Evolutionary conservation across 1,140 invertebrate species (phyloP).

Genomic region (Leguminivora glycinivorella): DNA sequence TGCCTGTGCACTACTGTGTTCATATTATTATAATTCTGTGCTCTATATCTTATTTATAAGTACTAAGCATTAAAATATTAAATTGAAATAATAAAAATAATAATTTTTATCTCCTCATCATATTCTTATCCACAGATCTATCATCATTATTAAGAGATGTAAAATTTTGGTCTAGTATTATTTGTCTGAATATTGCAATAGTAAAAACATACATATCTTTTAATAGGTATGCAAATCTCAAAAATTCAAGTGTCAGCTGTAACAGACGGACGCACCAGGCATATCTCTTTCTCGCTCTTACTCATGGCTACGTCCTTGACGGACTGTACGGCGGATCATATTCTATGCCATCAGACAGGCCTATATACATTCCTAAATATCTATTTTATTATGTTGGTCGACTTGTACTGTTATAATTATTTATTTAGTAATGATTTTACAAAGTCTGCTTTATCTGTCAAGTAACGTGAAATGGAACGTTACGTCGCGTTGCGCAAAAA

Average conservation of each 20-base stretch:
- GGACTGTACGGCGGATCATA: too few species aligned
- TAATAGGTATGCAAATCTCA: too few species aligned
- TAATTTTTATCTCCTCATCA: background rate
- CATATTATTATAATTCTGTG: background rate
- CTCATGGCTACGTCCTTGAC: too few species aligned
- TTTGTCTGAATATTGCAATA: too few species aligned
- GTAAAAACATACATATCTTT: too few species aligned
- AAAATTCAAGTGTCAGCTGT: too few species aligned
- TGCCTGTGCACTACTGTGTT: background rate
- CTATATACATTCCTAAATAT: too few species aligned
- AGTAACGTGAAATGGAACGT: conserved; percentile 20
- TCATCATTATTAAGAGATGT: too few species aligned
- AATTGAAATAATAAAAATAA: background rate
- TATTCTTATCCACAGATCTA: background rate
- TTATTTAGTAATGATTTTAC: background rate
- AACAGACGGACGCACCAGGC: too few species aligned
- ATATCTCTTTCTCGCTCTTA: too few species aligned
- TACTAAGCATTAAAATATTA: background rate
- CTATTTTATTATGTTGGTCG: background rate
- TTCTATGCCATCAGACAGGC: too few species aligned
- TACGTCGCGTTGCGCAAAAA: conserved; percentile 26
- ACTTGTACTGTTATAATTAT: background rate
- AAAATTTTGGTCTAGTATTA: too few species aligned
- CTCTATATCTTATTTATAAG: background rate
- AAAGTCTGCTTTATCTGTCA: background rate